Evolutionary conservation across 53 echinoderm and acorn worm genomes (phyloP).

Genomic region (Antedon mediterranea): DNA sequence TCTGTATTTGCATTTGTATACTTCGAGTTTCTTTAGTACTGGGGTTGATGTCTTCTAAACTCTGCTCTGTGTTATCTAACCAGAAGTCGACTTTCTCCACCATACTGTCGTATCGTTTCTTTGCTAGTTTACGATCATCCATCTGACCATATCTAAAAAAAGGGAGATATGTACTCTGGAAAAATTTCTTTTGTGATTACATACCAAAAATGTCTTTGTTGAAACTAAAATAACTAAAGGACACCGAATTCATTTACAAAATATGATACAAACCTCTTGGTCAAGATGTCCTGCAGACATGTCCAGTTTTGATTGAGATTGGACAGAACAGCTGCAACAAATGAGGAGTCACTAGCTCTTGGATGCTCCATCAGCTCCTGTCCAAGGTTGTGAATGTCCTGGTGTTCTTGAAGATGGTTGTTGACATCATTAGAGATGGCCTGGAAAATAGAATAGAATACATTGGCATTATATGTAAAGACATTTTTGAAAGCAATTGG

Average conservation of each 20-base stretch:
- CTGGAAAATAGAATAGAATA: conserved; percentile 7
- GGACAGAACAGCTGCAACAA: conserved; percentile 77
- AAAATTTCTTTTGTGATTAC: too few species aligned
- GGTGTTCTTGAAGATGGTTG: conserved; percentile 61
- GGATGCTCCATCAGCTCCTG: conserved; percentile 76
- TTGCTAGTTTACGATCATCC: conserved; percentile 70
- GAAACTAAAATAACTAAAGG: neutral
- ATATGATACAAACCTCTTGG: conserved; percentile 44
- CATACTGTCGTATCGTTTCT: conserved; percentile 51
- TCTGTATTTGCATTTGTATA: conserved; percentile 75
- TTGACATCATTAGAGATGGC: conserved; percentile 58
- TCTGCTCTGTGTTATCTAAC: conserved; percentile 78
- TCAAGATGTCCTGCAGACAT: conserved; percentile 64
- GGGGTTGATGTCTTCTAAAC: conserved; percentile 55
- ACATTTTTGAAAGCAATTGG: too few species aligned
- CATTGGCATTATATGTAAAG: neutral
- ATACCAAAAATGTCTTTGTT: too few species aligned
- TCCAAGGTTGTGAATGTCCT: conserved; percentile 65
- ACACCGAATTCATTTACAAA: neutral
- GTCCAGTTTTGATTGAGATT: conserved; percentile 98
- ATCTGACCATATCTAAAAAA: conserved; percentile 61
- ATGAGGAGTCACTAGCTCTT: conserved; percentile 88
- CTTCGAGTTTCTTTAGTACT: conserved; percentile 59
- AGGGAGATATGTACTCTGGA: too few species aligned
- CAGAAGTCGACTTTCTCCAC: conserved; percentile 55